Percentiles rank a stretch among this genome's conserved stretches.
These are phyloP conservation scores for Mylabris phalerata DNA, from an alignment of 1,140 invertebrate genomes.

Conservation along the genomic window DNA sequence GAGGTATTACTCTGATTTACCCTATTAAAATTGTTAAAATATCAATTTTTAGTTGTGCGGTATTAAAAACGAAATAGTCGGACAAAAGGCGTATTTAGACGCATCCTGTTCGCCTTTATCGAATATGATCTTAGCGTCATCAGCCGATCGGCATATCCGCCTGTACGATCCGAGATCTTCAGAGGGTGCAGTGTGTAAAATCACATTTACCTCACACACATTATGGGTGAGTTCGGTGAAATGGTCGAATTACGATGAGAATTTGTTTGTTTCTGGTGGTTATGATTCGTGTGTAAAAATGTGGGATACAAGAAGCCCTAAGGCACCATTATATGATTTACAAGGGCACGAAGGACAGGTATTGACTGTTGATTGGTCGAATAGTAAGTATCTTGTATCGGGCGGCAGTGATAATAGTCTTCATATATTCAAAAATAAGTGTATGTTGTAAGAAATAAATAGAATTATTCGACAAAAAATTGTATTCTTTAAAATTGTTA, in stretches of 20 bases:
- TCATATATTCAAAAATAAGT: constrained; percentile 72
- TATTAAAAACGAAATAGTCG: constrained; percentile 72
- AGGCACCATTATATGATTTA: constrained; percentile 87
- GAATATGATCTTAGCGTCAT: constrained; percentile 71
- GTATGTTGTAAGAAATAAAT: constrained; percentile 21
- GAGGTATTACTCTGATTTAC: constrained; percentile 26
- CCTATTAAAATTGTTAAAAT: constrained; percentile 1
- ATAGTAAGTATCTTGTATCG: constrained; percentile 77
- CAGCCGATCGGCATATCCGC: constrained; percentile 82
- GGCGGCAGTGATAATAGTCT: constrained; percentile 91
- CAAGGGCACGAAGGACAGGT: constrained; percentile 93
- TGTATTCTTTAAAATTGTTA: not conserved
- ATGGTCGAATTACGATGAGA: constrained; percentile 81
- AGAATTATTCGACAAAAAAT: not conserved
- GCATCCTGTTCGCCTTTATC: constrained; percentile 74
- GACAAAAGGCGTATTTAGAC: constrained; percentile 88
- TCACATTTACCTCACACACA: constrained; percentile 81
- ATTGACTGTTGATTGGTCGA: constrained; percentile 89
- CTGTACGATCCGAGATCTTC: constrained; percentile 84
- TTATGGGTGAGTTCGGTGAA: constrained; percentile 79
- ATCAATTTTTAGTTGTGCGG: constrained; percentile 55
- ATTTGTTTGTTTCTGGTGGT: constrained; percentile 87
- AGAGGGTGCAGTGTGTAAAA: constrained; percentile 84
- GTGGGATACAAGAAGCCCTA: constrained; percentile 92
- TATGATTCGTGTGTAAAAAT: constrained; percentile 89